Percentiles rank a stretch among this genome's conserved stretches.
Conservation (phyloP, 2,888 invertebrate genomes). For the Byasa hedistus region DNA sequence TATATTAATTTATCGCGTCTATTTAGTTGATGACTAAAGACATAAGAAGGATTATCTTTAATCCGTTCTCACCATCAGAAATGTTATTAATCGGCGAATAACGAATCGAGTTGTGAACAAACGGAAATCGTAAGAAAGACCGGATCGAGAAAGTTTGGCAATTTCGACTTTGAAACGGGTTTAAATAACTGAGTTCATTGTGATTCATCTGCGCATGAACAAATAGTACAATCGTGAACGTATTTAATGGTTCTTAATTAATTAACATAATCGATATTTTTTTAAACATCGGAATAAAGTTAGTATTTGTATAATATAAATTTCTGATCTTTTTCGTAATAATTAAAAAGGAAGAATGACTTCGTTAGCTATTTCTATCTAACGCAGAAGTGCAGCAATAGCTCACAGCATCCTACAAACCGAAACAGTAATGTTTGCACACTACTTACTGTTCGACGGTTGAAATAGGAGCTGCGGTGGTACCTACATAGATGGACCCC, state of each 20-base stretch:
- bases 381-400: too few species aligned
- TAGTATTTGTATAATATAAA: too few species aligned
- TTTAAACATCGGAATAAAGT: too few species aligned
- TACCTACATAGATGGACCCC: too few species aligned
- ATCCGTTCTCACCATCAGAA: slow-evolving; percentile 1
- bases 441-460: too few species aligned
- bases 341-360: too few species aligned
- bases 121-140: slow-evolving; percentile 8
- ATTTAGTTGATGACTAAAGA: slow-evolving; percentile 10
- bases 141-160: slow-evolving; percentile 7
- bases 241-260: not conserved
- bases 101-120: slow-evolving; percentile 4
- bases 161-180: slow-evolving; percentile 5
- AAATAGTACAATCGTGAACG: not conserved
- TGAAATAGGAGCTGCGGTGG: too few species aligned
- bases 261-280: too few species aligned
- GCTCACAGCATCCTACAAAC: too few species aligned
- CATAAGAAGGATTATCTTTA: slow-evolving; percentile 1
- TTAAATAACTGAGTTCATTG: slow-evolving; percentile 6
- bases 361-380: too few species aligned
- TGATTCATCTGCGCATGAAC: not conserved
- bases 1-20: not conserved
- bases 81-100: slow-evolving; percentile 14
- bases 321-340: too few species aligned
- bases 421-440: too few species aligned